Evolutionary conservation across 2,113 vertebrate species (phyloP).

Genomic region (Gambusia holbrooki): DNA sequence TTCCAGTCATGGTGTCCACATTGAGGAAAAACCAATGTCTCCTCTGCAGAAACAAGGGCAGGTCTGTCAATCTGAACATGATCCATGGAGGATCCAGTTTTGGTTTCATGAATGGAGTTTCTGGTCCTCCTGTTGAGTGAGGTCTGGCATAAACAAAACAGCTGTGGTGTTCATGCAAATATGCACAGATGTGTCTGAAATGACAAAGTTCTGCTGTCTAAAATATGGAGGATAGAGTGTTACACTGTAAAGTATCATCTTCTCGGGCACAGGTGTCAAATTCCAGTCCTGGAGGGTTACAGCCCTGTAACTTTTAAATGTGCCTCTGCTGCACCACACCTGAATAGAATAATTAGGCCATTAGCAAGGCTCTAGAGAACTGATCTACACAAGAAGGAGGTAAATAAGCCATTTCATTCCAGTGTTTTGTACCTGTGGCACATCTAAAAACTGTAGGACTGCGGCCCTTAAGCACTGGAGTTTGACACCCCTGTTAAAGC

Average conservation of each 20-base stretch:
- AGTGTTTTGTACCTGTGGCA: no score
- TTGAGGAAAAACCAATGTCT: constrained; percentile 74
- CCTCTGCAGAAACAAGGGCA: constrained; percentile 62
- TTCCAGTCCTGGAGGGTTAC: no score
- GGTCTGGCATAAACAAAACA: constrained; percentile 21
- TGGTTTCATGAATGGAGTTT: constrained; percentile 89
- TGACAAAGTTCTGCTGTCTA: not conserved
- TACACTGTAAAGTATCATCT: constrained; percentile 90
- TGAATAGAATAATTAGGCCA: no score
- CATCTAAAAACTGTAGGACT: no score
- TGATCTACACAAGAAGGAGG: no score
- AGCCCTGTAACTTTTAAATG: no score
- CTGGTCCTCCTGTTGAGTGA: constrained; percentile 86
- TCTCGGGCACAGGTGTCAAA: constrained; percentile 63
- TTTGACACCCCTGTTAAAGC: no score
- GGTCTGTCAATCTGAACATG: constrained; percentile 95
- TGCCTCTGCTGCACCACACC: no score
- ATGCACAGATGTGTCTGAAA: not conserved
- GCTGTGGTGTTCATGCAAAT: constrained; percentile 19
- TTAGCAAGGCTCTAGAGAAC: no score
- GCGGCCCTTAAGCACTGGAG: no score
- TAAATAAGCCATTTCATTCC: no score
- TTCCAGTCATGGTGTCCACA: constrained; percentile 84
- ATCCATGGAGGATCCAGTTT: constrained; percentile 96
- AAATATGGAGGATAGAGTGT: not conserved